Evolutionary conservation across 1,140 invertebrate genomes (phyloP).

Genomic region (Halictus rubicundus): DNA sequence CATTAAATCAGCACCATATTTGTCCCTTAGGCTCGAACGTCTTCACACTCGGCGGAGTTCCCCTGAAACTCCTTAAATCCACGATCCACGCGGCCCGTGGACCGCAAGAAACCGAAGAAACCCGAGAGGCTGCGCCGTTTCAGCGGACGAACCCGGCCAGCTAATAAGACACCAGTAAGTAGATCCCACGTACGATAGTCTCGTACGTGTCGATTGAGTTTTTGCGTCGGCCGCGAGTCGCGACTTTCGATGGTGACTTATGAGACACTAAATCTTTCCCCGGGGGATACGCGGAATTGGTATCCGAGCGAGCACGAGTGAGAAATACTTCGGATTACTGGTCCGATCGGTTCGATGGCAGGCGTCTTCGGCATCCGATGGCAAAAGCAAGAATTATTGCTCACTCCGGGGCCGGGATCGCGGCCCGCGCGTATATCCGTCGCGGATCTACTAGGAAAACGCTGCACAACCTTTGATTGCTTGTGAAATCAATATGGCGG

Average conservation of each 20-base stretch:
- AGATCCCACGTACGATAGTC: conserved; percentile 20
- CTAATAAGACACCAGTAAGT: conserved; percentile 35
- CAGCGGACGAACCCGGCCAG: background rate
- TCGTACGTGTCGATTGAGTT: conserved; percentile 36
- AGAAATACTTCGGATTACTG: conserved; percentile 62
- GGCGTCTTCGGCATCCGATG: conserved; percentile 57
- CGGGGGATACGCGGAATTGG: conserved; percentile 42
- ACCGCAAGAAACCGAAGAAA: background rate
- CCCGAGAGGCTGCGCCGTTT: background rate
- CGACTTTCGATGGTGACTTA: conserved; percentile 41
- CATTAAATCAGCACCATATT: background rate
- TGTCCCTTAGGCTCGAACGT: background rate
- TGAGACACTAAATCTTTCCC: conserved; percentile 50
- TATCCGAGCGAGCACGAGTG: conserved; percentile 50
- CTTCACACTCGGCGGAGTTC: background rate
- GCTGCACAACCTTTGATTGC: conserved; percentile 42
- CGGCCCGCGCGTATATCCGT: background rate
- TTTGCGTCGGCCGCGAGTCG: conserved; percentile 5
- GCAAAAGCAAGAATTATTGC: conserved; percentile 66
- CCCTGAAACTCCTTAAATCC: background rate
- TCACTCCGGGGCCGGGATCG: conserved; percentile 42
- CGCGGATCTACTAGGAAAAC: conserved; percentile 35
- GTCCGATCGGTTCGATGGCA: conserved; percentile 60
- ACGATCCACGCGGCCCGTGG: too few relatives aligned
- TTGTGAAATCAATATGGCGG: conserved; percentile 67